phyloP scores from a whole-genome alignment of 2,113 vertebrate species.

The Eonycteris spelaea region DNA sequence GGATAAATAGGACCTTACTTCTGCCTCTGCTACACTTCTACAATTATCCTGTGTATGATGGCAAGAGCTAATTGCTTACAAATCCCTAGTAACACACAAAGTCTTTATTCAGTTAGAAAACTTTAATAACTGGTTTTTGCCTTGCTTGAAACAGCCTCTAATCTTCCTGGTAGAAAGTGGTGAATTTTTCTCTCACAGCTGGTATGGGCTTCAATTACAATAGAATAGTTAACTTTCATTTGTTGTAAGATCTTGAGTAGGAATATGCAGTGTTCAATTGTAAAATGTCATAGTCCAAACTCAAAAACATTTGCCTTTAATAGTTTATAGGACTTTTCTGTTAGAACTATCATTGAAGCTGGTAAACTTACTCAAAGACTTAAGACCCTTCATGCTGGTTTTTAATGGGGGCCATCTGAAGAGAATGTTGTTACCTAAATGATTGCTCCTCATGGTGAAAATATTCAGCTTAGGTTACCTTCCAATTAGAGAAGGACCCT shows the following conservation, averaged over 20 bases:
- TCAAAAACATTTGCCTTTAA: not conserved
- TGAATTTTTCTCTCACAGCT: conserved; percentile 55
- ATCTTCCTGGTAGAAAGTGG: conserved; percentile 50
- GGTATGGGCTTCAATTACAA: conserved; percentile 29
- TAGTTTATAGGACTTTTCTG: not conserved
- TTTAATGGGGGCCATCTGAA: not conserved
- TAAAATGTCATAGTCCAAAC: not conserved
- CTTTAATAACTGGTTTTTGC: conserved; percentile 68
- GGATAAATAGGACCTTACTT: not conserved
- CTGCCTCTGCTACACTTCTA: not conserved
- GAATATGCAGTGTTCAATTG: not conserved
- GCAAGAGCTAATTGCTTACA: conserved; percentile 55
- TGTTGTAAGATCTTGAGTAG: conserved; percentile 13
- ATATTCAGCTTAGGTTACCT: not conserved
- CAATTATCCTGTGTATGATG: not conserved
- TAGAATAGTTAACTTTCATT: conserved; percentile 31
- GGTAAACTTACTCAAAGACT: not conserved
- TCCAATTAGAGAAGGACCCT: not conserved
- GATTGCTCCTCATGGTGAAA: not conserved
- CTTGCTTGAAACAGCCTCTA: conserved; percentile 59
- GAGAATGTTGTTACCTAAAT: not conserved
- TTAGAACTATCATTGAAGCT: not conserved
- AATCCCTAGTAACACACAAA: not conserved
- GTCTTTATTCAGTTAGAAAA: conserved; percentile 56
- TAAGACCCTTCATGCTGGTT: not conserved